phyloP scores from a whole-genome alignment of 2,888 invertebrate species.

The Hirudinaria manillensis region DNA sequence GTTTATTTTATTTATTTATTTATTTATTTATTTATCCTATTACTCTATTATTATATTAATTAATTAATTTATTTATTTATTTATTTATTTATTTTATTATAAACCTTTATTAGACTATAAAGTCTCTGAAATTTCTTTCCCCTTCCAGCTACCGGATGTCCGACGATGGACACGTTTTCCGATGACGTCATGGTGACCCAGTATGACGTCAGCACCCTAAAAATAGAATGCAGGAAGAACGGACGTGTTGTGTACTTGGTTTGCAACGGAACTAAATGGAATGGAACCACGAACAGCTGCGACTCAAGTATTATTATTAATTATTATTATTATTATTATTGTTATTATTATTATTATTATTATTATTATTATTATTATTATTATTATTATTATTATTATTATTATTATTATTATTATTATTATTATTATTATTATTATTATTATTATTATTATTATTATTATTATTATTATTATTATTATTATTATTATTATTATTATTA shows the following conservation, averaged over 20 bases:
- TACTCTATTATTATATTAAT: too few relatives aligned
- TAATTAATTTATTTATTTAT: too few relatives aligned
- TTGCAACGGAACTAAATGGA: conserved; percentile 22
- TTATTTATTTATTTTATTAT: too few relatives aligned
- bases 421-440: conserved; percentile 4
- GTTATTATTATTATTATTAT: not conserved
- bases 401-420: conserved; percentile 11
- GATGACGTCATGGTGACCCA: conserved; percentile 23
- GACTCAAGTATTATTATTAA: conserved; percentile 15
- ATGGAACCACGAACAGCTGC: conserved; percentile 13
- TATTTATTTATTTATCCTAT: too few relatives aligned
- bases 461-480: conserved; percentile 17
- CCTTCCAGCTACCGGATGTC: conserved; percentile 21
- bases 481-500: conserved; percentile 1
- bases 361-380: not conserved
- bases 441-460: conserved; percentile 14
- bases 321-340: not conserved
- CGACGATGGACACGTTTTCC: not conserved
- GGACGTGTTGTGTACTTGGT: not conserved
- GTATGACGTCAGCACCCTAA: not conserved
- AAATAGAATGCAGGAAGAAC: conserved; percentile 16
- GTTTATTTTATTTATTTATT: too few relatives aligned
- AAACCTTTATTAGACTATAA: too few relatives aligned
- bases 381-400: not conserved
- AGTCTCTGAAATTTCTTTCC: not conserved